Base-by-base conservation (phyloP, 2,113 vertebrate species). In the Trachemys scripta region DNA sequence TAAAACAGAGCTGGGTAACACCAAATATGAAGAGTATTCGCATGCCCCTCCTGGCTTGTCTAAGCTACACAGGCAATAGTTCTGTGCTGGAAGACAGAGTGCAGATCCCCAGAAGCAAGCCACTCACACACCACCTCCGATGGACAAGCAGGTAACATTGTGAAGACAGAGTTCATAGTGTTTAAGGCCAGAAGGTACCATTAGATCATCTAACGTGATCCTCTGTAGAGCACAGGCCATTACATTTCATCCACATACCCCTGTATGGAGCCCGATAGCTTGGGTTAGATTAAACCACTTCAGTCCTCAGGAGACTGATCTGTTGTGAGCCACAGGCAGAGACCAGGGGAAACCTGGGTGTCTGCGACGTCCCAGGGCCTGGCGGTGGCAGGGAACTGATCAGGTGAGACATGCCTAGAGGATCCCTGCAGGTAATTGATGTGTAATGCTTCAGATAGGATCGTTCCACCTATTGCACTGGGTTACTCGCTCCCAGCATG, bases 401-500 rank as follows among this genome's bases (percentile, higher is more conserved):
- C 62, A 35, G 62, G 31, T n/a, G 62, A 17, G 62, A 65, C 16
- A 16, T 9, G 31, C 14, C 31, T 6, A 65, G 62, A 35, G 62
- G 62, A 65, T 65, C 62, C 29, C 8, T 35, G 62, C 62, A 35
- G 31, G 62, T 35, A 35, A n/a, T 16, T 19, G 29, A 35, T 17
- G 62, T 65, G 62, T n/a, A 65, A n/a, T 35, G 62, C 62, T n/a
- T 31, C 62, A 65, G 62, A 16, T n/a, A 5, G 42, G 54, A 38
- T 20, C 27, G 38, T 10, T 82, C 47, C 19, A 1, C 31, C 6
- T 35, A 65, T 8, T 4, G 17, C 0, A 0, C 38, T 69, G 38
- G 3, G 2, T 22, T 35, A 17, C 83, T 50, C 24, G 14, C 42
- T 49, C 4, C 76, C 76, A 10, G 14, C 2, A 0, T 72, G 1